Conservation (phyloP, 1,140 invertebrate genomes). For the Drosophila rhopaloa region DNA sequence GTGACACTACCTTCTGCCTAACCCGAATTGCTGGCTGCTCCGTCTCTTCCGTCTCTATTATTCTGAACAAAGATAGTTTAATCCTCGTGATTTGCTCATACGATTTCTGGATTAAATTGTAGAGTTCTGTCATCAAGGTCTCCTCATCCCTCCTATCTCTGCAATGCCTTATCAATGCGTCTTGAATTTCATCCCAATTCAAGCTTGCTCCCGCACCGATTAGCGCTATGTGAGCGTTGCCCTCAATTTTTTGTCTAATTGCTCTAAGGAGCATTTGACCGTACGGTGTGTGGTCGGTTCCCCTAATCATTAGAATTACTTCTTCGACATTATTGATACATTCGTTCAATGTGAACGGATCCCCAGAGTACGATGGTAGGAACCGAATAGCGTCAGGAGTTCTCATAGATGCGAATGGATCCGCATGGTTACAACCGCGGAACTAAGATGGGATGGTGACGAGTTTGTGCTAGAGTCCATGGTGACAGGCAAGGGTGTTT, state of each 20-base stretch:
- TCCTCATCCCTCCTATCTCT: constrained; percentile 4
- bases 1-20: neutral
- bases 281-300: neutral
- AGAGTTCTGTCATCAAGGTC: neutral
- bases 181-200: neutral
- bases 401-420: neutral
- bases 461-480: constrained; percentile 1
- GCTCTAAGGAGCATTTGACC: neutral
- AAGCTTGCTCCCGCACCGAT: neutral
- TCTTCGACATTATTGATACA: neutral
- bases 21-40: neutral
- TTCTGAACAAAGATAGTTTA: neutral
- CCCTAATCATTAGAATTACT: neutral
- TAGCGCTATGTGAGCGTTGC: no score
- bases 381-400: neutral
- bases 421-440: neutral
- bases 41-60: neutral
- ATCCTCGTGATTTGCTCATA: neutral
- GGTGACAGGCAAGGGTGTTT: neutral
- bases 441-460: neutral
- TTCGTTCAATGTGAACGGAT: neutral
- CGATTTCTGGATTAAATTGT: neutral
- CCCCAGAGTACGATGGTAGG: neutral
- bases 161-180: neutral
- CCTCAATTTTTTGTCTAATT: neutral